Evolutionary conservation across 1,140 invertebrate species (phyloP).

Genomic region (Drosophila willistoni): DNA sequence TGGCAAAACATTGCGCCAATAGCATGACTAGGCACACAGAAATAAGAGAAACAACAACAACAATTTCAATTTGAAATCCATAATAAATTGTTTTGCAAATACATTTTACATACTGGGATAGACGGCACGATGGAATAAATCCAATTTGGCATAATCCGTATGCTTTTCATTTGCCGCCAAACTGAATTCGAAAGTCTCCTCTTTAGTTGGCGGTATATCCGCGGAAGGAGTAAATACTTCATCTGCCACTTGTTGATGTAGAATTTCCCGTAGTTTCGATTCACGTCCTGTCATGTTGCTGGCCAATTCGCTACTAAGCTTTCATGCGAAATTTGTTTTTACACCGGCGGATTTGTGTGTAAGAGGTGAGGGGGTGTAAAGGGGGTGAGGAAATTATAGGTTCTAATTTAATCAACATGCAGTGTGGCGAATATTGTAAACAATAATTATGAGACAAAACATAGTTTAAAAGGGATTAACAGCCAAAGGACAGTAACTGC

Average conservation of each 20-base stretch:
- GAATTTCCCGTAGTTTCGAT: conserved; percentile 44
- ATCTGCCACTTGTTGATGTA: conserved; percentile 10
- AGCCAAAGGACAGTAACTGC: conserved; percentile 16
- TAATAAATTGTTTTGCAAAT: not conserved
- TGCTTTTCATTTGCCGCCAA: conserved; percentile 42
- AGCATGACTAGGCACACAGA: conserved; percentile 56
- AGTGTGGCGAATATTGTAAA: conserved; percentile 42
- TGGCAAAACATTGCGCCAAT: conserved; percentile 66
- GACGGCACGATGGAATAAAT: conserved; percentile 65
- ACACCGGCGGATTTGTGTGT: conserved; percentile 10
- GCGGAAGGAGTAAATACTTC: not conserved
- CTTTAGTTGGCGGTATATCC: conserved; percentile 15
- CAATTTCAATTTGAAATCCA: no score
- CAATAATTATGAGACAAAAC: conserved; percentile 58
- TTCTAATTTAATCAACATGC: conserved; percentile 18
- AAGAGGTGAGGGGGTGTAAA: not conserved
- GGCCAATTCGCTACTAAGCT: conserved; percentile 46
- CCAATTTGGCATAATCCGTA: conserved; percentile 38
- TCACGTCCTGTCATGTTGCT: conserved; percentile 53
- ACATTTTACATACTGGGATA: conserved; percentile 48
- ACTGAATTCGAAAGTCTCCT: conserved; percentile 33
- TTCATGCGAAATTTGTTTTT: conserved; percentile 28
- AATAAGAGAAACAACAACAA: no score
- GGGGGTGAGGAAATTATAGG: conserved; percentile 44
- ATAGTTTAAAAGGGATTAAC: not conserved